Evolutionary conservation across 2,113 vertebrate genomes (phyloP).

Genomic region (Seriola aureovittata): DNA sequence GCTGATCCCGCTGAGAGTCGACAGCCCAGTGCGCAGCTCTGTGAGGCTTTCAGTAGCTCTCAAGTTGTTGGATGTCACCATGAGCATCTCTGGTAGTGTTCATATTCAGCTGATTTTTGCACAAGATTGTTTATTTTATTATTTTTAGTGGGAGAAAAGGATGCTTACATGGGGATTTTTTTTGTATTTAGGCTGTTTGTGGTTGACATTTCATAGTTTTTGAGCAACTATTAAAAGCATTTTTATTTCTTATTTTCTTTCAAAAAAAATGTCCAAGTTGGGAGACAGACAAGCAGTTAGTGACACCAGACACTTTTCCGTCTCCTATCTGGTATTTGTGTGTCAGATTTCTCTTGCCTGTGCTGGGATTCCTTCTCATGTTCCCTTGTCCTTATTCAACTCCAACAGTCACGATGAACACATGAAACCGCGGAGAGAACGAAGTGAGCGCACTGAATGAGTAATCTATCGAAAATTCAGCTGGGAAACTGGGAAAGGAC

Average conservation of each 20-base stretch:
- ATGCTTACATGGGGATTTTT: too few relatives aligned
- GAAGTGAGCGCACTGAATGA: background rate
- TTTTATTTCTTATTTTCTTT: background rate
- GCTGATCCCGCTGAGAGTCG: conserved; percentile 1
- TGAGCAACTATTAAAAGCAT: background rate
- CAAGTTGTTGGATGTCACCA: background rate
- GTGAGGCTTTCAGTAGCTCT: background rate
- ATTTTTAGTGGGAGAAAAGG: background rate
- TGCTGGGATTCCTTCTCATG: conserved; percentile 18
- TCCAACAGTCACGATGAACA: background rate
- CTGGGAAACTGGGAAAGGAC: conserved; percentile 3
- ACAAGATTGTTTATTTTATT: background rate
- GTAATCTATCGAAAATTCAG: conserved; percentile 25
- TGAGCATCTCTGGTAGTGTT: background rate
- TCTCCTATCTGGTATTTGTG: background rate
- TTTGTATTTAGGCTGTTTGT: background rate
- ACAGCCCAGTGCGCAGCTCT: background rate
- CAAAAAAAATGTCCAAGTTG: background rate
- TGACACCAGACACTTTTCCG: conserved; percentile 1
- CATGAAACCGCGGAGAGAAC: background rate
- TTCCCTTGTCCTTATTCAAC: conserved; percentile 32
- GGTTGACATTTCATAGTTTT: background rate
- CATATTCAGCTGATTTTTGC: background rate
- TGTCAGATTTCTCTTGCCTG: conserved; percentile 17
- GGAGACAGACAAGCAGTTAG: background rate